These are phyloP conservation scores for Apis cerana DNA, from an alignment of 1,140 invertebrate species.

Conservation along the genomic window DNA sequence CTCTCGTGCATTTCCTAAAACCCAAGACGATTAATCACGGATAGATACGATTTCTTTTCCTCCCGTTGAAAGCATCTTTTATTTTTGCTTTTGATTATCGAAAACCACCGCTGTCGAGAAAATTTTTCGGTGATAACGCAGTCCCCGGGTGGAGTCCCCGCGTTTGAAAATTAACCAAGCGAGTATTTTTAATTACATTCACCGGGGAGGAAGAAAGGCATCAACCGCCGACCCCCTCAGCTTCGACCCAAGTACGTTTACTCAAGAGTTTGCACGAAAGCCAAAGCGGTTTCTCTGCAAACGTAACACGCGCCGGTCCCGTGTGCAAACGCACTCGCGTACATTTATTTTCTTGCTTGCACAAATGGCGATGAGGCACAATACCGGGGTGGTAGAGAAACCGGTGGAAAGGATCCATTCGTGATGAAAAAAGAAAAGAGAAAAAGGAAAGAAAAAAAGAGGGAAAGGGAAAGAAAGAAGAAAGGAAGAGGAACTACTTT, in stretches of 20 bases:
- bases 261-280: conserved; percentile 31
- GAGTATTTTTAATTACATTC: conserved; percentile 59
- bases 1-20: no score
- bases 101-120: conserved; percentile 10
- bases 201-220: conserved; percentile 12
- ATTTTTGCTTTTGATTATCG: no score
- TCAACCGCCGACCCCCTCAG: background rate
- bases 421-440: background rate
- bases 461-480: background rate
- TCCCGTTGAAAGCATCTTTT: no score
- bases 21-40: no score
- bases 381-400: background rate
- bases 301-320: background rate
- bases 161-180: conserved; percentile 52
- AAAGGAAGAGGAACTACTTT: background rate
- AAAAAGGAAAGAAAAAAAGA: background rate
- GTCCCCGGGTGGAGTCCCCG: background rate
- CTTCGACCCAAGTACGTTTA: conserved; percentile 21
- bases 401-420: background rate
- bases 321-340: background rate
- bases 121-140: conserved; percentile 42
- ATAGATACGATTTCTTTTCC: no score
- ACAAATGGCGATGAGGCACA: conserved; percentile 8
- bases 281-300: conserved; percentile 13
- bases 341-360: background rate